phyloP scores from a whole-genome alignment of 1,140 invertebrate genomes.

The Glomeris maerens region DNA sequence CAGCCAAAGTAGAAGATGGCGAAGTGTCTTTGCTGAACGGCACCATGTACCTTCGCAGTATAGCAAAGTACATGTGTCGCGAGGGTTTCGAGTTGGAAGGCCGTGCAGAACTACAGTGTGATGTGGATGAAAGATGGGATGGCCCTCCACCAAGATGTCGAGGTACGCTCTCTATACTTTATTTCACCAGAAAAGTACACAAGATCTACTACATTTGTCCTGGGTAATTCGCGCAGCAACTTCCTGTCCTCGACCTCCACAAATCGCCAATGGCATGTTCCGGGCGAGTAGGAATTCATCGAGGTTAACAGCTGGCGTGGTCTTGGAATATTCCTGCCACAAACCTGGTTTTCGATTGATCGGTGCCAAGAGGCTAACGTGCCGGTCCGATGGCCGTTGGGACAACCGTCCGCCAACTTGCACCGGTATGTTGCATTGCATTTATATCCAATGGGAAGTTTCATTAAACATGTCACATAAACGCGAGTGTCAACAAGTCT shows the following conservation, averaged over 20 bases:
- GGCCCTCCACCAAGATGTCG: slow-evolving; percentile 79
- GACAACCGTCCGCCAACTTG: slow-evolving; percentile 58
- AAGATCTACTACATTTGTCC: no score
- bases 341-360: slow-evolving; percentile 45
- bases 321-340: slow-evolving; percentile 57
- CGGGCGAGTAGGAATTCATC: no score
- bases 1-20: slow-evolving; percentile 69
- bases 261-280: slow-evolving; percentile 57
- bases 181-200: no score
- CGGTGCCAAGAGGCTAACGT: slow-evolving; percentile 51
- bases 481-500: no score
- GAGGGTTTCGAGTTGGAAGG: slow-evolving; percentile 69
- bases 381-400: slow-evolving; percentile 59
- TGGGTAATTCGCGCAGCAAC: no score
- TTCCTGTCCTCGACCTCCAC: slow-evolving; percentile 53
- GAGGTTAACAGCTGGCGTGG: no score
- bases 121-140: slow-evolving; percentile 85
- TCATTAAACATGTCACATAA: no score
- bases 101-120: slow-evolving; percentile 65
- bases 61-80: slow-evolving; percentile 68
- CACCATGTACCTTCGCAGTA: slow-evolving; percentile 65
- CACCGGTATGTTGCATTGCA: slow-evolving; percentile 48
- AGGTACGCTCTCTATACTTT: no score
- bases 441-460: no score
- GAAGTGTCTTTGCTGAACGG: slow-evolving; percentile 64